phyloP scores from a whole-genome alignment of 2,797 vertebrate genomes.

The Aratinga solstitialis region DNA sequence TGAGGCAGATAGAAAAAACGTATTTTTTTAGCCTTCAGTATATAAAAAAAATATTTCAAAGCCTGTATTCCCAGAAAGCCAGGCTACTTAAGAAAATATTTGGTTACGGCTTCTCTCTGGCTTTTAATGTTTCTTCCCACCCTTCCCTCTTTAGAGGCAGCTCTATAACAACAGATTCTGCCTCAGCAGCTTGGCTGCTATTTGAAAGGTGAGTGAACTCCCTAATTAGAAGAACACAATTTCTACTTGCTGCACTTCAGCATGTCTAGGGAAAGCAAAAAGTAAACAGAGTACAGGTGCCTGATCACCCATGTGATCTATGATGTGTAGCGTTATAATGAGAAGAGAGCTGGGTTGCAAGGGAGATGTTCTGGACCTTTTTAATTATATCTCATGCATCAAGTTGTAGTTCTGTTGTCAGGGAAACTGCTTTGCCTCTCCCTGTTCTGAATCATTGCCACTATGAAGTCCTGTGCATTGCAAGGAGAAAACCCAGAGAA shows the following conservation, averaged over 20 bases:
- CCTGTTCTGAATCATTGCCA: neutral
- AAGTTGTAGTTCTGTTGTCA: slow-evolving; percentile 19
- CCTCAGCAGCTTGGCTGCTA: slow-evolving; percentile 1
- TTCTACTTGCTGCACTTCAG: neutral
- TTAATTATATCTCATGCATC: slow-evolving; percentile 7
- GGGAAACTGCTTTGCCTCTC: slow-evolving; percentile 6
- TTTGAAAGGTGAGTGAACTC: slow-evolving; percentile 10
- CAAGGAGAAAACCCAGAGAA: neutral
- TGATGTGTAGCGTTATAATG: neutral
- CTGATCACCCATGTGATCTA: neutral
- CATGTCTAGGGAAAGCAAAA: neutral
- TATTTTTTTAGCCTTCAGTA: neutral
- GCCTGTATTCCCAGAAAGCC: neutral
- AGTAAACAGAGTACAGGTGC: neutral
- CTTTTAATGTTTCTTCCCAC: neutral
- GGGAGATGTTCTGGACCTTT: slow-evolving; percentile 15
- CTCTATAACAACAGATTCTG: neutral
- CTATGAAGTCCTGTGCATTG: neutral
- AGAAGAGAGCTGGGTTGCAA: slow-evolving; percentile 3
- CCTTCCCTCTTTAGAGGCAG: neutral
- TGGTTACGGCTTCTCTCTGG: neutral
- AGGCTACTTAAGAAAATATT: neutral
- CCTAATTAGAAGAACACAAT: neutral
- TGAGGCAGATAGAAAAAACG: neutral
- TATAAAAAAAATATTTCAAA: neutral